Conservation (phyloP, 2,888 invertebrate genomes). For the Torymus tubicola region DNA sequence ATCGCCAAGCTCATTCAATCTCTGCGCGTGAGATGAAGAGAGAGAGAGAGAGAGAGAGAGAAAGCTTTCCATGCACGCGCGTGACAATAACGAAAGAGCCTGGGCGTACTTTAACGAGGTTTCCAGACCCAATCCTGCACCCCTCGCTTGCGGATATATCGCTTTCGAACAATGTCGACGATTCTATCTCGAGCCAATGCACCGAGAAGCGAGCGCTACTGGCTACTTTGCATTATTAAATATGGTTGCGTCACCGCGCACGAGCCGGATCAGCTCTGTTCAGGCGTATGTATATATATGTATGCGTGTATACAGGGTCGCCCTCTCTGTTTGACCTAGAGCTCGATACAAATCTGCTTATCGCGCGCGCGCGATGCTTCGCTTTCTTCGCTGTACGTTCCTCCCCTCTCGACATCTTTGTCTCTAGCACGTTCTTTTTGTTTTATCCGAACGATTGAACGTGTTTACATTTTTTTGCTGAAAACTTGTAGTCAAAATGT, state of each 20-base stretch:
- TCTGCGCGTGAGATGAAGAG: background rate
- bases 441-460: no score
- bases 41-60: background rate
- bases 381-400: no score
- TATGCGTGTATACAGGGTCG: background rate
- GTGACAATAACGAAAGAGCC: slow-evolving; percentile 38
- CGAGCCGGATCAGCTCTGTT: slow-evolving; percentile 20
- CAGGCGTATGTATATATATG: background rate
- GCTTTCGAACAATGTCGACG: slow-evolving; percentile 30
- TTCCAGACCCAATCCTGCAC: background rate
- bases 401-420: no score
- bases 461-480: no score
- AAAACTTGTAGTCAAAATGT: no score
- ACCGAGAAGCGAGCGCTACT: background rate
- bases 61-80: slow-evolving; percentile 5
- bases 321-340: slow-evolving; percentile 21
- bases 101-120: slow-evolving; percentile 46
- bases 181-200: slow-evolving; percentile 36
- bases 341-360: slow-evolving; percentile 46
- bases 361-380: slow-evolving; percentile 19
- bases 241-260: slow-evolving; percentile 48
- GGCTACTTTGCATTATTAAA: slow-evolving; percentile 54
- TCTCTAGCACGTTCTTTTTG: no score
- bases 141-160: slow-evolving; percentile 38
- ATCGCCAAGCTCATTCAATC: slow-evolving; percentile 44